Conservation (phyloP, 2,113 vertebrate genomes). For the Agapornis roseicollis region DNA sequence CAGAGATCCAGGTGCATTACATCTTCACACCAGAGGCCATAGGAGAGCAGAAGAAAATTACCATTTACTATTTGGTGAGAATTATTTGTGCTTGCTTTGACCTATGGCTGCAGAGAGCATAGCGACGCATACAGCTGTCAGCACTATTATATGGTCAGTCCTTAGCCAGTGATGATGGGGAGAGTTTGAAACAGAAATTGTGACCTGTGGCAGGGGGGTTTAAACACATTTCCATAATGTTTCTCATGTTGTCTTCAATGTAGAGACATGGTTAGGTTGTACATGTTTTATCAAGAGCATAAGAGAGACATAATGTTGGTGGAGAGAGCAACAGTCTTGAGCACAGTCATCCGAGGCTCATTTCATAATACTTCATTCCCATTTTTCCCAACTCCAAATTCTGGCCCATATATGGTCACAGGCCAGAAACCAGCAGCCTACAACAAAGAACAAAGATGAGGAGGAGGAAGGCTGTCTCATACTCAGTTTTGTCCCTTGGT, state of each 20-base stretch:
- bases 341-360: background rate
- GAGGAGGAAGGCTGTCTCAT: background rate
- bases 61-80: constrained; percentile 76
- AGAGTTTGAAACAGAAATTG: background rate
- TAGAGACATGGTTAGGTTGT: background rate
- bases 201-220: background rate
- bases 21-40: constrained; percentile 50
- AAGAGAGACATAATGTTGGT: background rate
- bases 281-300: background rate
- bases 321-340: background rate
- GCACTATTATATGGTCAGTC: background rate
- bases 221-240: background rate
- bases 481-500: background rate
- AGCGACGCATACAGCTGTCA: background rate
- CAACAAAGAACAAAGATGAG: background rate
- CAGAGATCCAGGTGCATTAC: constrained; percentile 58
- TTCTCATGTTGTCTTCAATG: background rate
- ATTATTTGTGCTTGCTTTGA: background rate
- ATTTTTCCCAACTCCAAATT: background rate
- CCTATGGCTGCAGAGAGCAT: background rate
- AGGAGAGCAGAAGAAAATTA: constrained; percentile 30
- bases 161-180: background rate
- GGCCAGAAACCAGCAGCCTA: background rate
- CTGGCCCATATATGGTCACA: background rate
- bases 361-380: background rate